A percentile compares a stretch with the other conserved stretches of the same genome.
These are phyloP conservation scores for Anthophora plumipes DNA, from an alignment of 2,888 invertebrate species.

Conservation along the genomic window DNA sequence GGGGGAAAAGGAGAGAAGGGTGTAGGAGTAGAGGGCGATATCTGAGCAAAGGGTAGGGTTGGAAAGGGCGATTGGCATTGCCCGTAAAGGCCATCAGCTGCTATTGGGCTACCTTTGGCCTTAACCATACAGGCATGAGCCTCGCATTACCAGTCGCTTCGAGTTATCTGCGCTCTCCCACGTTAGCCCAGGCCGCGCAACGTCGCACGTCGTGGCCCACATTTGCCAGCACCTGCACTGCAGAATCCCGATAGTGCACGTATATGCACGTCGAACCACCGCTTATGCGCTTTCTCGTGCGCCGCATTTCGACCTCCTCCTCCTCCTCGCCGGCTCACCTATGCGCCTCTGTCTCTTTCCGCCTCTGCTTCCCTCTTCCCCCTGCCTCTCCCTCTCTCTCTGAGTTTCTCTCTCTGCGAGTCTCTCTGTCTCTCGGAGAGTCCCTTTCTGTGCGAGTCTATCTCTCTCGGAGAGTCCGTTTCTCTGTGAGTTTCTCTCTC, in stretches of 20 bases:
- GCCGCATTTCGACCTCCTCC: constrained; percentile 53
- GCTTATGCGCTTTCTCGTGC: constrained; percentile 66
- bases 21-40: constrained; percentile 9
- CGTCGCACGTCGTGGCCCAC: constrained; percentile 68
- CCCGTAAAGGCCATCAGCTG: constrained; percentile 71
- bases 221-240: constrained; percentile 79
- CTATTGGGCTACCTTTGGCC: constrained; percentile 77
- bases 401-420: too few relatives aligned
- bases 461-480: too few relatives aligned
- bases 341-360: background rate
- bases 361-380: background rate
- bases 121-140: constrained; percentile 71
- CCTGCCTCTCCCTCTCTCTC: background rate
- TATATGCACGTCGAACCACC: constrained; percentile 64
- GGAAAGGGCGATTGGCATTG: constrained; percentile 56
- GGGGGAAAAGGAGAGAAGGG: background rate
- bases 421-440: too few relatives aligned
- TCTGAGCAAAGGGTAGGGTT: constrained; percentile 24
- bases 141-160: constrained; percentile 80
- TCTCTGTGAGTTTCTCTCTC: too few relatives aligned
- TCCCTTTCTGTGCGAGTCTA: too few relatives aligned
- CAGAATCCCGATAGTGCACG: constrained; percentile 77
- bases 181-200: constrained; percentile 74
- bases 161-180: constrained; percentile 83
- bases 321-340: background rate